Percentiles rank a stretch among this genome's conserved stretches.
Conservation (phyloP, 2,888 invertebrate species). For the Agrotis clavis region DNA sequence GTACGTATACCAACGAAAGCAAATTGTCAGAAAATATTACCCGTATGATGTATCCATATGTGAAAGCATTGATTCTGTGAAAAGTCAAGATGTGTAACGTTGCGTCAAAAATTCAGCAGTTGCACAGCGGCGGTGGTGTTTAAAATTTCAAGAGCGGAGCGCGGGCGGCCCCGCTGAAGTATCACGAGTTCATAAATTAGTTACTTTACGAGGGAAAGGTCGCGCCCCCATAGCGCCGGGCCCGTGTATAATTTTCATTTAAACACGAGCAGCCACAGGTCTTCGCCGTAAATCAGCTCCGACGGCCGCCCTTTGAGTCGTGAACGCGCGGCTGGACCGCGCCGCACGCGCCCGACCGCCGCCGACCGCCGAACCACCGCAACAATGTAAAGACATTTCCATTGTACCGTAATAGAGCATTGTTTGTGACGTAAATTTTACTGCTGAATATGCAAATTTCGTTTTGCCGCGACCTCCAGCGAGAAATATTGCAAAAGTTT, state of each 20-base stretch:
- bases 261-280: slow-evolving; percentile 87
- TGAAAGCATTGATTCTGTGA: slow-evolving; percentile 72
- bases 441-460: slow-evolving; percentile 89
- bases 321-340: slow-evolving; percentile 62
- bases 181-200: slow-evolving; percentile 88
- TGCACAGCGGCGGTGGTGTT: slow-evolving; percentile 79
- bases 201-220: slow-evolving; percentile 88
- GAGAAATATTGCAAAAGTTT: slow-evolving; percentile 89
- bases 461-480: slow-evolving; percentile 83
- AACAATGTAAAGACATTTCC: slow-evolving; percentile 89
- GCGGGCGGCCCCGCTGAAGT: slow-evolving; percentile 81
- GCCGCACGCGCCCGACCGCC: slow-evolving; percentile 55
- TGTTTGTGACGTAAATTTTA: slow-evolving; percentile 90
- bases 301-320: slow-evolving; percentile 79
- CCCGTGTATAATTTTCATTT: slow-evolving; percentile 89
- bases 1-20: not conserved
- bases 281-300: slow-evolving; percentile 86
- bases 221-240: slow-evolving; percentile 80
- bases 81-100: slow-evolving; percentile 78
- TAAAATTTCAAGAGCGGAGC: slow-evolving; percentile 88
- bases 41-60: slow-evolving; percentile 47
- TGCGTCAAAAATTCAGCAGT: slow-evolving; percentile 81
- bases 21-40: slow-evolving; percentile 7
- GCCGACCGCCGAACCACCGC: slow-evolving; percentile 66
- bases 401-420: slow-evolving; percentile 89